These are phyloP conservation scores for Arrhamphus sclerolepis DNA, from an alignment of 2,797 vertebrate genomes.

Conservation along the genomic window DNA sequence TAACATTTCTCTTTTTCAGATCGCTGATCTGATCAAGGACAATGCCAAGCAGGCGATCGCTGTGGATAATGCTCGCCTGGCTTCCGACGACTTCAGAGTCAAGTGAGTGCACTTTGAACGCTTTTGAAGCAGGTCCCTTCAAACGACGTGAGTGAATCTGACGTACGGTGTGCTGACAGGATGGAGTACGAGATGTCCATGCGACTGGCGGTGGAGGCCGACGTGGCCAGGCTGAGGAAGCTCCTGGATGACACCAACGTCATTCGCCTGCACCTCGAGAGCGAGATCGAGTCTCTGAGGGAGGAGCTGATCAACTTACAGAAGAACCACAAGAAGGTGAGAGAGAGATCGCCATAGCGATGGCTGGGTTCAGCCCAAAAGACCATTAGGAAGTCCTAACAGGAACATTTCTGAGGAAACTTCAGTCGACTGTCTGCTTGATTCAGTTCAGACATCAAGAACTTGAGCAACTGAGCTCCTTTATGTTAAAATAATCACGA, in stretches of 20 bases:
- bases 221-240: constrained; percentile 79
- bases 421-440: too few species aligned
- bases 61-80: constrained; percentile 84
- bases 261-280: constrained; percentile 81
- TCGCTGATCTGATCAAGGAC: constrained; percentile 68
- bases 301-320: constrained; percentile 84
- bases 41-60: constrained; percentile 78
- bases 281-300: constrained; percentile 83
- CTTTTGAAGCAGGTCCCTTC: not conserved
- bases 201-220: constrained; percentile 81
- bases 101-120: constrained; percentile 77
- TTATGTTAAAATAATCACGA: too few species aligned
- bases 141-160: not conserved
- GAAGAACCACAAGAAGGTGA: constrained; percentile 81
- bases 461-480: too few species aligned
- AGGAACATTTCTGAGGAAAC: too few species aligned
- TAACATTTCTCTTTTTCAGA: constrained; percentile 75
- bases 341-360: not conserved
- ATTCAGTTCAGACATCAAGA: too few species aligned
- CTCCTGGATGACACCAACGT: constrained; percentile 86
- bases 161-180: constrained; percentile 42
- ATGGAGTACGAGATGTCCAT: constrained; percentile 82
- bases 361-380: too few species aligned
- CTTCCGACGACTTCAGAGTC: constrained; percentile 84
- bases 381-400: too few species aligned